Conservation (phyloP, 2,113 vertebrate genomes). For the Pseudorasbora parva region DNA sequence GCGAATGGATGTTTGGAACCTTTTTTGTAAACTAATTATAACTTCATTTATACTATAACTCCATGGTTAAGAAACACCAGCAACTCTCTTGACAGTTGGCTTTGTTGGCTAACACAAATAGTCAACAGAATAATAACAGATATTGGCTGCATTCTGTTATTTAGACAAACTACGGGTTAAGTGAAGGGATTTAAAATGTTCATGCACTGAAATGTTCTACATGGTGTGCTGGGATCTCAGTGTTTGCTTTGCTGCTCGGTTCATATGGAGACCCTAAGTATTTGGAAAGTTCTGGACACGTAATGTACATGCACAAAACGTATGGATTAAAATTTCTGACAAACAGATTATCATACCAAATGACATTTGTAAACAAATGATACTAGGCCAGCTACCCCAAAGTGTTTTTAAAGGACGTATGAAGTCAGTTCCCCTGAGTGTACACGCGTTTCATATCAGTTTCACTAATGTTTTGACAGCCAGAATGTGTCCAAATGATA, state of each 20-base stretch:
- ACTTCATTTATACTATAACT: background rate
- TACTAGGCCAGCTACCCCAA: background rate
- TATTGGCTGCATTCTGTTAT: background rate
- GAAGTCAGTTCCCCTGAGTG: background rate
- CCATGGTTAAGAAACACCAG: background rate
- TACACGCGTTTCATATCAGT: background rate
- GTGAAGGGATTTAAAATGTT: background rate
- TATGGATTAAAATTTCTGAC: background rate
- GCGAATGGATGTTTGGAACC: background rate
- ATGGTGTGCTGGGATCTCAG: background rate
- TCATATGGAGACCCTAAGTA: background rate
- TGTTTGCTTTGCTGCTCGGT: background rate
- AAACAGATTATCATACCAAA: background rate
- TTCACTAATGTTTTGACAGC: background rate
- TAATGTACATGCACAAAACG: background rate
- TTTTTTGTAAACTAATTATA: conserved; percentile 2
- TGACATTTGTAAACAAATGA: background rate
- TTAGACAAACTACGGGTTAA: background rate
- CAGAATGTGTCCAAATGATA: no score
- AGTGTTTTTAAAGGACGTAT: background rate
- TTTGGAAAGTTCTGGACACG: background rate
- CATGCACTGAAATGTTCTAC: background rate
- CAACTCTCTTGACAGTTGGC: no score
- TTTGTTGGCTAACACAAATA: background rate
- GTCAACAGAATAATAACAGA: background rate